These are phyloP conservation scores for Microhierax caerulescens DNA, from an alignment of 2,797 vertebrate genomes.

Conservation along the genomic window DNA sequence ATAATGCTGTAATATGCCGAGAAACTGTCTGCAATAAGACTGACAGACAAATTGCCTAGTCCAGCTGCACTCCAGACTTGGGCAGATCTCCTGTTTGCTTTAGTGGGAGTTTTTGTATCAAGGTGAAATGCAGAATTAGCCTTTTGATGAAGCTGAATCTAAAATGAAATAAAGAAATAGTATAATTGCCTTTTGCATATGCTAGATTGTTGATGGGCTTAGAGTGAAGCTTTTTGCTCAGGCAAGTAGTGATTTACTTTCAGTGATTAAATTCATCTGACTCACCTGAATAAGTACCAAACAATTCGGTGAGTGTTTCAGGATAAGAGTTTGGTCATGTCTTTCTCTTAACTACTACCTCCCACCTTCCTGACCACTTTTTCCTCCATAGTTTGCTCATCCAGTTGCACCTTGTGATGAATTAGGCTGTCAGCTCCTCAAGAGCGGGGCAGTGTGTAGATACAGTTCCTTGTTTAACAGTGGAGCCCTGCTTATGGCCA, in stretches of 20 bases:
- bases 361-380: not conserved
- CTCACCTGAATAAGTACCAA: not conserved
- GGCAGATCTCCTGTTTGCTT: not conserved
- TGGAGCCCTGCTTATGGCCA: not conserved
- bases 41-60: not conserved
- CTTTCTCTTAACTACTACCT: not conserved
- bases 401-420: rapidly evolving
- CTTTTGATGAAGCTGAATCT: not conserved
- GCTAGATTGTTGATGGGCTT: not conserved
- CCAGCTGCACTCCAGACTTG: not conserved
- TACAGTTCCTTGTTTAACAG: not conserved
- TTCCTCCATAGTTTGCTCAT: not conserved
- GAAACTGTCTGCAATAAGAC: not conserved
- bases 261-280: not conserved
- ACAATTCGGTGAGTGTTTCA: not conserved
- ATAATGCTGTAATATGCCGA: not conserved
- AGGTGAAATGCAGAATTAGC: not conserved
- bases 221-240: not conserved
- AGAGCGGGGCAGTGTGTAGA: not conserved
- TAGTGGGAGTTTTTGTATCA: not conserved
- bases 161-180: not conserved
- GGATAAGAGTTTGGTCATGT: not conserved
- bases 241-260: not conserved
- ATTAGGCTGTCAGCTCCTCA: not conserved
- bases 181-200: not conserved